phyloP scores from a whole-genome alignment of 2,113 vertebrate species.

The Abramis brama region DNA sequence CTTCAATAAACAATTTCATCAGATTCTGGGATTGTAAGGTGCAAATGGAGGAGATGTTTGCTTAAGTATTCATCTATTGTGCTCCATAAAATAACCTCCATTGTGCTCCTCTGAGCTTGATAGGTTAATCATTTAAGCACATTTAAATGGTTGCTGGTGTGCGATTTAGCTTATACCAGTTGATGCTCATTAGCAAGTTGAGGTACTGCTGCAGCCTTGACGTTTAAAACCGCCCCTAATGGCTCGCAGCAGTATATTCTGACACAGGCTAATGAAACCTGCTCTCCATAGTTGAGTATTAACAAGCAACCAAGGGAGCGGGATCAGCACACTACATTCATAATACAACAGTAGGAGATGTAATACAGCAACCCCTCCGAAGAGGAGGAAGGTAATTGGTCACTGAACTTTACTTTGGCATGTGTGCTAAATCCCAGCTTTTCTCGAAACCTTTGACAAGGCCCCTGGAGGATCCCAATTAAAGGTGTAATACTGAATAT shows the following conservation, averaged over 20 bases:
- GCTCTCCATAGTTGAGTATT: constrained; percentile 61
- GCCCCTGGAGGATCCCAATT: constrained; percentile 74
- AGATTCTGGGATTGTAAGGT: neutral
- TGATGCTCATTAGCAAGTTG: constrained; percentile 43
- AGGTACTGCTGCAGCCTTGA: constrained; percentile 28
- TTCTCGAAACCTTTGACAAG: constrained; percentile 66
- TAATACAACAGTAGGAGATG: constrained; percentile 69
- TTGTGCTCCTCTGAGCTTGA: neutral
- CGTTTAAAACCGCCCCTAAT: neutral
- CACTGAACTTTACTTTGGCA: constrained; percentile 66
- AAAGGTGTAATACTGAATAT: constrained; percentile 70
- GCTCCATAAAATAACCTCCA: neutral
- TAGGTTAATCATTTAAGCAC: neutral
- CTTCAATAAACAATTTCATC: neutral
- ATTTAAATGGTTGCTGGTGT: constrained; percentile 30
- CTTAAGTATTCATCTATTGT: neutral
- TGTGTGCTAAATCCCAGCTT: constrained; percentile 55
- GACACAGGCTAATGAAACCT: constrained; percentile 55
- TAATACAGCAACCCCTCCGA: constrained; percentile 62
- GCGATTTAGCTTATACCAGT: neutral
- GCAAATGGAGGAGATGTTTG: neutral
- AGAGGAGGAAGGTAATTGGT: constrained; percentile 72
- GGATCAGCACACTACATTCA: constrained; percentile 65
- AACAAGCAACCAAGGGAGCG: constrained; percentile 47
- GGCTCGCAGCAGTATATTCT: constrained; percentile 41